These are phyloP conservation scores for Pseudomugil tenellus DNA, from an alignment of 2,797 vertebrate genomes.

Conservation along the genomic window DNA sequence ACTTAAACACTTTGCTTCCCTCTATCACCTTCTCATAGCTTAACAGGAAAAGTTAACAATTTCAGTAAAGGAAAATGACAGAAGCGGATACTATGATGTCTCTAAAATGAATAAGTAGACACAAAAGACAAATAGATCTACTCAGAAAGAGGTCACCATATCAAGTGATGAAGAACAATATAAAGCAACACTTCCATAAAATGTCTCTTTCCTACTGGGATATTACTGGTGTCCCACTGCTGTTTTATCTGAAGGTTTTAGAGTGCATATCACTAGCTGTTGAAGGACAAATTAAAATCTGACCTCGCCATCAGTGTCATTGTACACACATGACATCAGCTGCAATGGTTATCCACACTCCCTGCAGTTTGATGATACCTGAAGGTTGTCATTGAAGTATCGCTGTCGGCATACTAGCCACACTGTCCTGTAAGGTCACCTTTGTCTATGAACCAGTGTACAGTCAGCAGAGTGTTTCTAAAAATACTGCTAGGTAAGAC, in stretches of 20 bases:
- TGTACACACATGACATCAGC: conserved; percentile 8
- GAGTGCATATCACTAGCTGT: neutral
- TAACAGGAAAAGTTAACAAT: conserved; percentile 72
- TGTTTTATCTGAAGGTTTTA: conserved; percentile 2
- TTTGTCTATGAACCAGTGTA: conserved; percentile 11
- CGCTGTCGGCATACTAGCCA: conserved; percentile 11
- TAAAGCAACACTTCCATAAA: conserved; percentile 6
- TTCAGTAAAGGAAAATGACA: conserved; percentile 45
- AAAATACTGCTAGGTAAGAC: neutral
- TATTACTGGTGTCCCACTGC: neutral
- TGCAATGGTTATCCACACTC: conserved; percentile 8
- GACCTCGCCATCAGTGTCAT: conserved; percentile 30
- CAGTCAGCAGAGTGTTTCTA: neutral
- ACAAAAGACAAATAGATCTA: conserved; percentile 19
- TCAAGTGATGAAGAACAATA: conserved; percentile 33
- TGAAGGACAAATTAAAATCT: conserved; percentile 29
- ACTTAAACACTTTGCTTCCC: conserved; percentile 84
- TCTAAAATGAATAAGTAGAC: conserved; percentile 8
- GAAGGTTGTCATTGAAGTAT: conserved; percentile 23
- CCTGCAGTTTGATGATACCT: conserved; percentile 3
- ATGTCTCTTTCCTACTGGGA: neutral
- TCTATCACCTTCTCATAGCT: conserved; percentile 25
- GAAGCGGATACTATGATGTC: conserved; percentile 15
- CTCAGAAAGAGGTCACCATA: neutral
- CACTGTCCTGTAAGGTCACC: conserved; percentile 50